Evolutionary conservation across 2,888 invertebrate species (phyloP), one percentile per base, ranked within the genome.

Genomic region (Caenorhabditis virilis): DNA sequence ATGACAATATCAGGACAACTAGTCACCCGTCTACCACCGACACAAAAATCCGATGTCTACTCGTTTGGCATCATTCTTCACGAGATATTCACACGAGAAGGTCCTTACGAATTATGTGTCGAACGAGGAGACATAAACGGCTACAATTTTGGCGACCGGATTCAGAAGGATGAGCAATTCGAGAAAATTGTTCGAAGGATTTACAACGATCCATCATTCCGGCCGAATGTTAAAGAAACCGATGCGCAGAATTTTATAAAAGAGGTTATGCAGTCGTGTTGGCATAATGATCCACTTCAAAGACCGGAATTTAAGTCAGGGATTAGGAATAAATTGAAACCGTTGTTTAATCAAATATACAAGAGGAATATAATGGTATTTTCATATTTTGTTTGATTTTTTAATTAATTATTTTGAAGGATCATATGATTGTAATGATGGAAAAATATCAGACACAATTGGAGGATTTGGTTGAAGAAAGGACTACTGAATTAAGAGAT

Each of bases 351-450:
- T 18, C 80, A 82, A 16, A 83, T 84, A 25, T 73, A 76, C 50
- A 81, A 82, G 56, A 63, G 78, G 23, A 83, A 83, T 58, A 78
- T 82, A 20, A 78, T 82, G 79, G 78, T 68, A 23, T 13, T 55
- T n/a, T 35, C 7, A 7, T 13, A n/a, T 11, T n/a, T 7, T 43
- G 23, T 42, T 13, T 5, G 18, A 52, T 23, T 16, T 25, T 50
- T 53, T 30, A 27, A 18, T 6, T 20, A 4, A 9, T 54, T 48
- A 18, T 16, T 9, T 58, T 64, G 7, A 41, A 93, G 91, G 93
- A 94, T 85, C 92, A 93, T 88, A 93, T 94, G 92, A 92, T 94
- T 90, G 90, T 91, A 79, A 93, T 93, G 91, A 93, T 94, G 93
- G 94, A 93, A 85, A 92, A 91, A 83, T 93, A 95, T 85, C 92